Evolutionary conservation across 2,888 invertebrate species (phyloP).

Genomic region (Hetaerina titia): DNA sequence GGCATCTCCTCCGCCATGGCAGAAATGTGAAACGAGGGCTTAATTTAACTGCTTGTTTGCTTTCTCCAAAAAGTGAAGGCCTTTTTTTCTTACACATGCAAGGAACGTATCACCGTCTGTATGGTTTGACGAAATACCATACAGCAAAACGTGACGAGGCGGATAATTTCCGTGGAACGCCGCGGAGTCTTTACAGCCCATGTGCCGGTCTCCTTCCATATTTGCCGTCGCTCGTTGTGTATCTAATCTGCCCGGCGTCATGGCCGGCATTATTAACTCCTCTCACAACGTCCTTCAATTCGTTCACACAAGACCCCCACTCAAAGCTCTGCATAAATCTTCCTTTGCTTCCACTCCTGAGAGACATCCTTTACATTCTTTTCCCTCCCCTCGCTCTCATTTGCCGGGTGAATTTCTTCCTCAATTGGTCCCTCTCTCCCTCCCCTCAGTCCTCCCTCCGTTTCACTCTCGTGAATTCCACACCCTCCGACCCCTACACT

Average conservation of each 20-base stretch:
- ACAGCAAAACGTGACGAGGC: not conserved
- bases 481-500: not conserved
- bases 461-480: not conserved
- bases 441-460: not conserved
- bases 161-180: not conserved
- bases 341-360: not conserved
- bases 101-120: not conserved
- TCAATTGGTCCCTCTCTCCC: not conserved
- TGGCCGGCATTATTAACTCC: not conserved
- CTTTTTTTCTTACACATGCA: not conserved
- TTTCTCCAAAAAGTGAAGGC: not conserved
- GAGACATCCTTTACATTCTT: not conserved
- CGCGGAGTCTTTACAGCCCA: not conserved
- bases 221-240: not conserved
- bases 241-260: not conserved
- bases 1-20: not conserved
- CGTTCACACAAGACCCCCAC: not conserved
- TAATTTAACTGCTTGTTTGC: not conserved
- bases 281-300: not conserved
- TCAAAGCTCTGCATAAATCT: not conserved
- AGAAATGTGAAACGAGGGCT: not conserved
- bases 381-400: not conserved
- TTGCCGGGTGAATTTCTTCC: not conserved
- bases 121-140: not conserved
- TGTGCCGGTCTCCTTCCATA: not conserved